phyloP scores from a whole-genome alignment of 2,888 invertebrate genomes.

The Melikaiella ostensackeni region DNA sequence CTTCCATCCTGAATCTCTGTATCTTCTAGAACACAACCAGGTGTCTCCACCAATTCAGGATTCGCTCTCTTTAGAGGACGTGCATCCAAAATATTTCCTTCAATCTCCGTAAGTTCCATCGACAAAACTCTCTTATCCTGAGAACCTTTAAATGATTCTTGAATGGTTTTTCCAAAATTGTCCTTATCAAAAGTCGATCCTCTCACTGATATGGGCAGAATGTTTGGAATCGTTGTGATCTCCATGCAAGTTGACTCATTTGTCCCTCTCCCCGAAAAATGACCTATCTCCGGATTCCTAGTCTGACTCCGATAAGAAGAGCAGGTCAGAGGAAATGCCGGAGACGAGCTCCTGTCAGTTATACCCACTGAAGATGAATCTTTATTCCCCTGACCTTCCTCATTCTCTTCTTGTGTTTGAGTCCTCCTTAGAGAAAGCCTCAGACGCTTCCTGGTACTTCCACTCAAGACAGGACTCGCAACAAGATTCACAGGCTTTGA shows the following conservation, averaged over 20 bases:
- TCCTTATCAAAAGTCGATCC: background rate
- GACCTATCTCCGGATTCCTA: slow-evolving; percentile 42
- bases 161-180: background rate
- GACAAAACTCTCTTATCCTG: slow-evolving; percentile 41
- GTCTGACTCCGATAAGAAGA: slow-evolving; percentile 58
- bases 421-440: slow-evolving; percentile 7
- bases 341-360: background rate
- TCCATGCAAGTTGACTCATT: slow-evolving; percentile 46
- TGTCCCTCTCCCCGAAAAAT: background rate
- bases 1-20: slow-evolving; percentile 46
- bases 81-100: slow-evolving; percentile 20
- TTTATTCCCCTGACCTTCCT: background rate
- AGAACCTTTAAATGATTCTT: slow-evolving; percentile 18
- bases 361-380: background rate
- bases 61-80: background rate
- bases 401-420: background rate
- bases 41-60: background rate
- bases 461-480: slow-evolving; percentile 54
- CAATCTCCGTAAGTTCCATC: slow-evolving; percentile 56
- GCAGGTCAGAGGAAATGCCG: slow-evolving; percentile 60
- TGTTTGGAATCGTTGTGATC: slow-evolving; percentile 45
- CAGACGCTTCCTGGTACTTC: slow-evolving; percentile 44
- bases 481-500: background rate
- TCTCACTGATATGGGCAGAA: slow-evolving; percentile 29
- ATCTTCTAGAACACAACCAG: slow-evolving; percentile 39